Evolutionary conservation across 2,113 vertebrate species (phyloP), one percentile per base, ranked within the genome.

Genomic region (Calidris pugnax): DNA sequence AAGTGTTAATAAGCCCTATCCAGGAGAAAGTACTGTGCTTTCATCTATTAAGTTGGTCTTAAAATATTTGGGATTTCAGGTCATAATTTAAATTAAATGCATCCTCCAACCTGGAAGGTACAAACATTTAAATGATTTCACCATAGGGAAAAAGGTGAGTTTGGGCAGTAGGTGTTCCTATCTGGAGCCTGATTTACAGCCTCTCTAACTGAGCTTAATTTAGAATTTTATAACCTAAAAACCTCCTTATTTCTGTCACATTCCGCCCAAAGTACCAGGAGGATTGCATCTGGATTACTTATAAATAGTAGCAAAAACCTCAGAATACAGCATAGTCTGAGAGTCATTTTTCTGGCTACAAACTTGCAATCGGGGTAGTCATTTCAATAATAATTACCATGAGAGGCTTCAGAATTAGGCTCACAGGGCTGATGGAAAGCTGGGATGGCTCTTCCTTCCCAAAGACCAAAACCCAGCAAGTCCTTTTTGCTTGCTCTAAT

Each of bases 221-320:
- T 97, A 98, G 90, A 96, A 69, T 96, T 97, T 64, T 96, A 96
- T 97, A 98, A 92, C 93, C 94, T 96, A 95, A 97, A 97, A 93
- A 86, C 89, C 75, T 97, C 90, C 78, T 97, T 95, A 71, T 94
- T 95, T 96, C 93, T 97, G 57, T 87, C 75, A 78, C 95, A 69
- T 98, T 93, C 39, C n/a, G 97, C 75, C 63, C 68, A 59, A 96
- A 96, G 75, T 97, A 96, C 60, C 89, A 84, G 43, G 91, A 96
- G 74, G 77, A 91, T 81, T 95, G 85, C 92, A 87, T 96, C 81
- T 96, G 94, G 92, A 98, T 97, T 96, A 97, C 95, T 93, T 97
- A 96, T 95, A 96, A 98, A 97, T 87, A 97, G 77, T 67, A 95
- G 85, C 81, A 80, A 92, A 92, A 93, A 95, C 75, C 82, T 97